phyloP scores from a whole-genome alignment of 2,113 vertebrate species.

The Canis aureus region DNA sequence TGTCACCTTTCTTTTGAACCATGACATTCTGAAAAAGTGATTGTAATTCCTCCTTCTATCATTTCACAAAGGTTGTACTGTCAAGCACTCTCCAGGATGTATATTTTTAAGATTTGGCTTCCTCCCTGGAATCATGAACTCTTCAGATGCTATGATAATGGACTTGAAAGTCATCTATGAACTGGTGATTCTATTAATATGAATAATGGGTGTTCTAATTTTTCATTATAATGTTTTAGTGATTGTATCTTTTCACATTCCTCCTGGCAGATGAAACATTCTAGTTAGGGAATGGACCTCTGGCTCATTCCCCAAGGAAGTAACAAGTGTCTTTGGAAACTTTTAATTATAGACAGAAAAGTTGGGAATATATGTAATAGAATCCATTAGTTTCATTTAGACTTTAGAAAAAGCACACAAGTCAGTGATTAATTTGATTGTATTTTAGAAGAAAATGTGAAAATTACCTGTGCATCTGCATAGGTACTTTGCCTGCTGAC shows the following conservation, averaged over 20 bases:
- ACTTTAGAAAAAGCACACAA: constrained; percentile 44
- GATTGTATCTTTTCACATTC: constrained; percentile 36
- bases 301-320: constrained; percentile 1
- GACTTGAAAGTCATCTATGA: constrained; percentile 38
- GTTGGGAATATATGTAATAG: not conserved
- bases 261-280: constrained; percentile 25
- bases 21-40: constrained; percentile 60
- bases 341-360: constrained; percentile 57
- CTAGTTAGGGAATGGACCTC: constrained; percentile 34
- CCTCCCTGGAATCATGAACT: constrained; percentile 13
- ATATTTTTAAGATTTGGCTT: constrained; percentile 67
- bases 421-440: not conserved
- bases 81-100: not conserved
- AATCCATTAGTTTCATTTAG: constrained; percentile 41
- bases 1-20: constrained; percentile 59
- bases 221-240: constrained; percentile 56
- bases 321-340: constrained; percentile 52
- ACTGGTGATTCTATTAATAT: constrained; percentile 53
- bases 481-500: not conserved
- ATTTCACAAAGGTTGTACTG: constrained; percentile 67
- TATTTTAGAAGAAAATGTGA: constrained; percentile 29
- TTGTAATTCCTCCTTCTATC: constrained; percentile 67
- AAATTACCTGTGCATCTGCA: not conserved
- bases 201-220: constrained; percentile 47
- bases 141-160: constrained; percentile 34